A percentile compares a stretch with the other conserved stretches of the same genome.
Conservation (phyloP, 2,113 vertebrate species). For the Meriones unguiculatus region DNA sequence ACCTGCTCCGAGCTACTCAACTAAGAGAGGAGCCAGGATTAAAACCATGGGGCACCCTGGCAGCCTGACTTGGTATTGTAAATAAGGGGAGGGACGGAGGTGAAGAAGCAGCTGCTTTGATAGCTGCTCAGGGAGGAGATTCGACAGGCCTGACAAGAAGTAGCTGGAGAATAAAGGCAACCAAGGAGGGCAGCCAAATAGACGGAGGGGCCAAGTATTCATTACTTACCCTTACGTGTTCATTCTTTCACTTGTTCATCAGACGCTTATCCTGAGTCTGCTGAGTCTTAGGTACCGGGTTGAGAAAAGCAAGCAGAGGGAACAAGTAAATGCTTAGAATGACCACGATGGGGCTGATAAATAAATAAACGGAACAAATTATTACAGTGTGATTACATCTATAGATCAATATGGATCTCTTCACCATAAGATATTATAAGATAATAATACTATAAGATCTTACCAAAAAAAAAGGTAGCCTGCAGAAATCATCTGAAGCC, state of each 20-base stretch:
- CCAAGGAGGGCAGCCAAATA: neutral
- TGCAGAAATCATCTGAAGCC: neutral
- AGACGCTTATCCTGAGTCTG: neutral
- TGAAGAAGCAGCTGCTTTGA: constrained; percentile 19
- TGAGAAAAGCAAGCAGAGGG: neutral
- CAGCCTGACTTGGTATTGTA: neutral
- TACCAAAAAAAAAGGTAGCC: neutral
- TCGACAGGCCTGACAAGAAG: neutral
- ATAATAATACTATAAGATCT: neutral
- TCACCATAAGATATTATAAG: no score
- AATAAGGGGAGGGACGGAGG: neutral
- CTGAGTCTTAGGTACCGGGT: neutral
- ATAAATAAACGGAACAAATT: neutral
- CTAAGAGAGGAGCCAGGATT: neutral
- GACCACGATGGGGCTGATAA: neutral
- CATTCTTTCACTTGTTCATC: neutral
- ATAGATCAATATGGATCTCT: neutral
- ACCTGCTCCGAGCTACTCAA: neutral
- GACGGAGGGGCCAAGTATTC: neutral
- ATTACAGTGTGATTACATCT: neutral
- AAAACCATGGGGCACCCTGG: neutral
- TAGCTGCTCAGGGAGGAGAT: neutral
- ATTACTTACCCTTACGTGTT: neutral
- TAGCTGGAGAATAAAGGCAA: neutral
- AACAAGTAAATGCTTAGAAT: no score